These are phyloP conservation scores for Drosophila mayaguana DNA, from an alignment of 2,888 invertebrate species.

Conservation along the genomic window DNA sequence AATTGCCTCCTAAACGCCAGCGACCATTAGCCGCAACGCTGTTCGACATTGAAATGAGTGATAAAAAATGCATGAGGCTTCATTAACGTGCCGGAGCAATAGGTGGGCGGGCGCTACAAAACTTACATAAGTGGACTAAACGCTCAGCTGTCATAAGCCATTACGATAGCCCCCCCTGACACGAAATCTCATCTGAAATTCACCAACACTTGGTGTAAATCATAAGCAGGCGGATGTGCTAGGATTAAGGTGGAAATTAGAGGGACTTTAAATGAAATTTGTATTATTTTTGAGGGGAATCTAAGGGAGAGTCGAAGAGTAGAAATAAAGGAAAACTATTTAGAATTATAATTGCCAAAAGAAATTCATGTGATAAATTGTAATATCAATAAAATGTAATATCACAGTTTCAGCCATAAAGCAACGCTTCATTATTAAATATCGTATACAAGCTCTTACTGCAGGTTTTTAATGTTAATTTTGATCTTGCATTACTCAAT, in stretches of 20 bases:
- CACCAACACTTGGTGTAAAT: not conserved
- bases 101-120: not conserved
- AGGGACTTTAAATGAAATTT: not conserved
- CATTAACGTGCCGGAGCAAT: slow-evolving; percentile 45
- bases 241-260: not conserved
- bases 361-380: no score
- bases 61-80: slow-evolving; percentile 74
- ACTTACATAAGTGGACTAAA: slow-evolving; percentile 17
- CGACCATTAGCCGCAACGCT: slow-evolving; percentile 42
- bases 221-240: not conserved
- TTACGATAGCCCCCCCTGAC: not conserved
- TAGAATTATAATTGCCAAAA: no score
- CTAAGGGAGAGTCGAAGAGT: not conserved
- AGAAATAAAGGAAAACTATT: not conserved
- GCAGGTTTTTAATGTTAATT: no score
- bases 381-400: no score
- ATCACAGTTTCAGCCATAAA: no score
- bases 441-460: no score
- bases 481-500: no score
- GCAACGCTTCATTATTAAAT: no score
- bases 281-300: no score
- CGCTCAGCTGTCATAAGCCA: slow-evolving; percentile 12
- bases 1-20: slow-evolving; percentile 51
- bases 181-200: slow-evolving; percentile 20
- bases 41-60: slow-evolving; percentile 37